A percentile compares a stretch with the other conserved stretches of the same genome.
Evolutionary conservation across 2,113 vertebrate genomes (phyloP).

Genomic region (Brachyistius frenatus): DNA sequence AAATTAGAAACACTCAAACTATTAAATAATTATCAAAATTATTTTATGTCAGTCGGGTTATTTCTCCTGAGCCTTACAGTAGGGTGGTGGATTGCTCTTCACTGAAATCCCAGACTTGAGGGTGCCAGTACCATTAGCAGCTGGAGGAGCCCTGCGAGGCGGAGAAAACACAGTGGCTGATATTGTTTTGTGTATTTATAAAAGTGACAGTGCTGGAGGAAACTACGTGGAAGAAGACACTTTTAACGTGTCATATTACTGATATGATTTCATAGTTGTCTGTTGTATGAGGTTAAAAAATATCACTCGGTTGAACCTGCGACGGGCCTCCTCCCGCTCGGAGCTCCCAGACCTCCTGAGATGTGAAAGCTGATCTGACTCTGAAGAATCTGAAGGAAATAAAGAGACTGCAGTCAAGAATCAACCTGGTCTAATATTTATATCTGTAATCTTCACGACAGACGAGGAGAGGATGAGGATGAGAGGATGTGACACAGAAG

Average conservation of each 20-base stretch:
- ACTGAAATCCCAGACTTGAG: constrained; percentile 70
- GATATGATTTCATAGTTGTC: too few relatives aligned
- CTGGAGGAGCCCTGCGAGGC: constrained; percentile 60
- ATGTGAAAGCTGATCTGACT: constrained; percentile 75
- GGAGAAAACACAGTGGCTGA: neutral
- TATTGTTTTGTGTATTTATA: neutral
- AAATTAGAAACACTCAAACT: neutral
- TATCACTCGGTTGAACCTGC: constrained; percentile 61
- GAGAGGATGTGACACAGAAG: neutral
- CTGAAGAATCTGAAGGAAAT: constrained; percentile 76
- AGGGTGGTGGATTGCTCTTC: constrained; percentile 53
- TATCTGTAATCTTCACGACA: neutral
- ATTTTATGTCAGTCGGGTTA: neutral
- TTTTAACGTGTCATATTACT: too few relatives aligned
- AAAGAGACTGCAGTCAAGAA: constrained; percentile 17
- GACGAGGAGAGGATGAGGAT: neutral
- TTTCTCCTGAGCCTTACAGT: constrained; percentile 66
- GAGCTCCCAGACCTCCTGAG: constrained; percentile 82
- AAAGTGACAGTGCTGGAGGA: neutral
- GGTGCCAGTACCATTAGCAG: constrained; percentile 55
- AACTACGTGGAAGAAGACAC: too few relatives aligned
- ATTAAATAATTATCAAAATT: neutral
- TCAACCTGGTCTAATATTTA: neutral
- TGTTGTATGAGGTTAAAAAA: neutral
- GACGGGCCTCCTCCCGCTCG: constrained; percentile 59